These are phyloP conservation scores for Papilio xuthus DNA, from an alignment of 1,140 invertebrate species.

Conservation along the genomic window DNA sequence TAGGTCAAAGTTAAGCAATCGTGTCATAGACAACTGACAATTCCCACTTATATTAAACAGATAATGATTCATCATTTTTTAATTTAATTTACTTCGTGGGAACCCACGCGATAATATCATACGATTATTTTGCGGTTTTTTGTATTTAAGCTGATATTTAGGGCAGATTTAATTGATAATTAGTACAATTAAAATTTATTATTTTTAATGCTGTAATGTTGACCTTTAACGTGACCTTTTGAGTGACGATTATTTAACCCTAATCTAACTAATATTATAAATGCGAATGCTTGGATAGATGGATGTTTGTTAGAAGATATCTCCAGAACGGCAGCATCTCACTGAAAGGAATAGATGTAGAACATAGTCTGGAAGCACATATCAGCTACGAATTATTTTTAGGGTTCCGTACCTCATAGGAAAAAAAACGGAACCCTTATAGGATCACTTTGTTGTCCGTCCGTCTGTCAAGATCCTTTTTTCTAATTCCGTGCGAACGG, in stretches of 20 bases:
- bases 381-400: too few relatives aligned
- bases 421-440: too few relatives aligned
- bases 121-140: slow-evolving; percentile 55
- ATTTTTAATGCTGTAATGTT: not conserved
- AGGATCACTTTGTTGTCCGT: too few relatives aligned
- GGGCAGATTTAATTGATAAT: slow-evolving; percentile 16
- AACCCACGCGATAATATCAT: slow-evolving; percentile 49
- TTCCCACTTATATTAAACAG: slow-evolving; percentile 40
- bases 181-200: not conserved
- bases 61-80: slow-evolving; percentile 53
- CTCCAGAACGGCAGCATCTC: too few relatives aligned
- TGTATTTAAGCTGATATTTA: slow-evolving; percentile 35
- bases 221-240: not conserved
- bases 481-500: too few relatives aligned
- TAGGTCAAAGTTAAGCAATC: slow-evolving; percentile 17
- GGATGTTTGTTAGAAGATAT: too few relatives aligned
- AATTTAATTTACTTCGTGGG: slow-evolving; percentile 49
- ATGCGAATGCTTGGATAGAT: too few relatives aligned
- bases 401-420: too few relatives aligned
- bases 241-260: not conserved
- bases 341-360: too few relatives aligned
- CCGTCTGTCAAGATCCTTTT: too few relatives aligned
- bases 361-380: too few relatives aligned
- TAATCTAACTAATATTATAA: too few relatives aligned
- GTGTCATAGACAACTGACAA: slow-evolving; percentile 25